These are phyloP conservation scores for Chesias legatella DNA, from an alignment of 2,888 invertebrate species.

Conservation along the genomic window DNA sequence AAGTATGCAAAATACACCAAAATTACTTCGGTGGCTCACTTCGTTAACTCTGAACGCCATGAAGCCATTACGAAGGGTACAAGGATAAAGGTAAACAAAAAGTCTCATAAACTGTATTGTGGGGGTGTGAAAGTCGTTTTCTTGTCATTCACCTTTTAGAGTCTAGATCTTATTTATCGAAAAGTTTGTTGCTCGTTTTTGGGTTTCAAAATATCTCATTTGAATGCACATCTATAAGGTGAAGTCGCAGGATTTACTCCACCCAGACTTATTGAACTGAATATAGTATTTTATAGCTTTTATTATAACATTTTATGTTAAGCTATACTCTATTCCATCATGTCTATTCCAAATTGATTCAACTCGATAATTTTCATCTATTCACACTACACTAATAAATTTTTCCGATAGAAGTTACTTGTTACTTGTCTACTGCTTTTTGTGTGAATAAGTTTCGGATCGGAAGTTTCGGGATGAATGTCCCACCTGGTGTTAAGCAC, in stretches of 20 bases:
- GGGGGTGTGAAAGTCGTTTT: constrained; percentile 23
- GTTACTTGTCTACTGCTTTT: no score
- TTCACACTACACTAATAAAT: neutral
- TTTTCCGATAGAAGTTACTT: no score
- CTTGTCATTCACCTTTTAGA: constrained; percentile 24
- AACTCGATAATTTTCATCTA: neutral
- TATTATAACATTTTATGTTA: no score
- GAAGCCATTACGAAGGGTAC: constrained; percentile 27
- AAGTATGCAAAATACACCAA: constrained; percentile 28
- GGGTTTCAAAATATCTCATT: neutral
- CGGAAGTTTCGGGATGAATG: no score
- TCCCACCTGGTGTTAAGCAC: no score
- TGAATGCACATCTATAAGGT: neutral
- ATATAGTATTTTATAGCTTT: no score
- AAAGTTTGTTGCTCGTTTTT: neutral
- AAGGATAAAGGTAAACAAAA: constrained; percentile 29
- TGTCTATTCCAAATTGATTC: no score
- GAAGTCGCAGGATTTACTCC: neutral
- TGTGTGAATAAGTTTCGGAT: no score
- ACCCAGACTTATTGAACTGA: no score
- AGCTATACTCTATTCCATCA: no score
- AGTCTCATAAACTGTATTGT: constrained; percentile 25
- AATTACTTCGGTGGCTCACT: constrained; percentile 28
- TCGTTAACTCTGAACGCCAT: constrained; percentile 29
- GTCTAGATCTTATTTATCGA: constrained; percentile 1